phyloP scores from a whole-genome alignment of 2,888 invertebrate species.

The Leucoptera coffeella region DNA sequence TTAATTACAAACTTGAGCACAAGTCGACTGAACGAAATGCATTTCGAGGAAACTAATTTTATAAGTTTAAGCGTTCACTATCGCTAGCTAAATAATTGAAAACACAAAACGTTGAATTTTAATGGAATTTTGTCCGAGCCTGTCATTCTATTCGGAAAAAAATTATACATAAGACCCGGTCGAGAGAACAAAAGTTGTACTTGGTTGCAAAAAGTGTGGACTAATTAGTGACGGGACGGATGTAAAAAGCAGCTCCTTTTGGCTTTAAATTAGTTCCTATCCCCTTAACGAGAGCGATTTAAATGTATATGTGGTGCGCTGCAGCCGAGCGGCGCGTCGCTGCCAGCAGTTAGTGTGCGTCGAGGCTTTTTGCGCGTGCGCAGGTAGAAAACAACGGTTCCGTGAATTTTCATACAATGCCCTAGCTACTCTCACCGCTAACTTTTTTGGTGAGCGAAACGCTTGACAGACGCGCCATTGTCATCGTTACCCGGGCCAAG shows the following conservation, averaged over 20 bases:
- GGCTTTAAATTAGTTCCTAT: slow-evolving; percentile 33
- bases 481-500: slow-evolving; percentile 41
- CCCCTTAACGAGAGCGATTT: slow-evolving; percentile 8
- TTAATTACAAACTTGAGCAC: too few relatives aligned
- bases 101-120: too few relatives aligned
- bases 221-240: slow-evolving; percentile 13
- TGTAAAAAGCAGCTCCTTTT: slow-evolving; percentile 25
- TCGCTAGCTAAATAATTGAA: too few relatives aligned
- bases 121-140: too few relatives aligned
- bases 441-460: slow-evolving; percentile 31
- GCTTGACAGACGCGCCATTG: slow-evolving; percentile 47
- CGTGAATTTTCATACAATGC: slow-evolving; percentile 50
- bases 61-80: too few relatives aligned
- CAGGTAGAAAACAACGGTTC: slow-evolving; percentile 46
- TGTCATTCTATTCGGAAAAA: too few relatives aligned
- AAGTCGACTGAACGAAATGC: too few relatives aligned
- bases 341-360: slow-evolving; percentile 35
- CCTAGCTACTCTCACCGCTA: slow-evolving; percentile 37
- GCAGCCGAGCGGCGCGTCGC: slow-evolving; percentile 20
- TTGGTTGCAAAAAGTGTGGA: neutral
- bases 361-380: slow-evolving; percentile 31
- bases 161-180: too few relatives aligned
- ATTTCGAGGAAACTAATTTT: too few relatives aligned
- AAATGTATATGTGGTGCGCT: slow-evolving; percentile 14
- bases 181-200: neutral